Base-by-base conservation (phyloP, 2,797 vertebrate genomes). In the Buphagus erythrorhynchus region DNA sequence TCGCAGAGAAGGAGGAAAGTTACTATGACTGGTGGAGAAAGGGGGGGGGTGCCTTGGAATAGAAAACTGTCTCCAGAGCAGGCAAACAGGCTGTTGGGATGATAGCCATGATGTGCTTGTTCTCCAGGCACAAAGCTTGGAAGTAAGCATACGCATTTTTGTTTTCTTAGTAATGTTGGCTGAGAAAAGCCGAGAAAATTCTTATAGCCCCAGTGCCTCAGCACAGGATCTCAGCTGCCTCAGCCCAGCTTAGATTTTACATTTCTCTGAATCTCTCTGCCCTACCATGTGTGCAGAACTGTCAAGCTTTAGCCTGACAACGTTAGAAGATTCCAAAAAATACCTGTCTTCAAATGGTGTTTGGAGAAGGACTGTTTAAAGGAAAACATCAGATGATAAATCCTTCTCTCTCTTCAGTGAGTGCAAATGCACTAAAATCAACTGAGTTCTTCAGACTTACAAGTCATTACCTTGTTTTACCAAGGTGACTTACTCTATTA, bases 51-150 rank as follows among this genome's bases (percentile, higher is more conserved):
- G 74, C 85, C 90, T 93, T 91, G 93, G 95, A 97, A 96, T 88
- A 93, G 65, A 88, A 97, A 96, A 94, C 93, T 66, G 11, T 90
- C 86, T 86, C 72, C 86, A 55, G 86, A 96, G 90, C 83, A 93
- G 91, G 96, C 69, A 4, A 73, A 63, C 87, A 81, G 96, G 90
- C 90, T 96, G 80, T 67, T 97, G 38, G 57, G 81, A 48, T 92
- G 96, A 95, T 73, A 96, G 87, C 72, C 73, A 10, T 54, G 78
- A 87, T 93, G 79, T 68, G 90, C 57, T 94, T 29, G 11, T 57
- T 93, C 78, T 95, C 85, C 71, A 92, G 90, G 88, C 77, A 15
- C 40, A 36, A 78, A 4, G 4, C 72, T 96, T 88, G 90, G 90
- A 95, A 90, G 75, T 68, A 92, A 95, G 76, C 89, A 69, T 22